Evolutionary conservation across 92 coral and sea anemone species (phyloP), one percentile per base, ranked within the genome.

Genomic region (Montipora capitata): DNA sequence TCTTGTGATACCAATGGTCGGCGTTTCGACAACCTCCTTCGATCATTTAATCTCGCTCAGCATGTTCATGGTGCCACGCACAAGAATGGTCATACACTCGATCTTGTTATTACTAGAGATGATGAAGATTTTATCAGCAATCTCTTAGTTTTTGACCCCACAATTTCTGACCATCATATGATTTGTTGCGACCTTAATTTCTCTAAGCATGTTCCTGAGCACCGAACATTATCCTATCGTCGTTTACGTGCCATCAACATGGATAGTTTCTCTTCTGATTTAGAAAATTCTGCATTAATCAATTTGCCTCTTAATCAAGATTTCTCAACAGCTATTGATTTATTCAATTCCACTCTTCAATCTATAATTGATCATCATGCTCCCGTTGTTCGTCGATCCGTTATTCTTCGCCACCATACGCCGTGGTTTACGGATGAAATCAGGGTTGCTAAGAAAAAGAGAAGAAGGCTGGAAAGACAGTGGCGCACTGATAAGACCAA

Each of bases 401-500:
- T 67, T 20, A 67, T 42, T 42, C n/a, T 69, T 38, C 51, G 49
- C 48, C 74, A 38, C 15, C 17, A 20, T 20, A 20, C 27, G 27
- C 27, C 27, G 27, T 20, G 27, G 0, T 0, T 20, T 20, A 20
- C 27, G 27, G 0, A 69, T 12, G 74, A 69, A 69, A 69, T 41
- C 40, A 39, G 40, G 48, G 74, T n/a, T 38, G 74, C 74, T 69
- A 69, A 69, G 74, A 69, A n/a, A 69, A 38, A 38, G 15, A 38
- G 16, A n/a, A 69, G 74, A 39, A 69, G 48, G 48, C n/a, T 56
- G 62, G 62, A 56, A 56, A 56, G 62, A 56, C 62, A 56, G 2
- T 56, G 62, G 62, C 51, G 16, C 2, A 9, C 45, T 4, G 40
- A 3, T 20, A 67, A 38, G 14, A 67, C 42, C 12, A 20, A 20